phyloP scores from a whole-genome alignment of 1,140 invertebrate genomes.

The Cylas formicarius region DNA sequence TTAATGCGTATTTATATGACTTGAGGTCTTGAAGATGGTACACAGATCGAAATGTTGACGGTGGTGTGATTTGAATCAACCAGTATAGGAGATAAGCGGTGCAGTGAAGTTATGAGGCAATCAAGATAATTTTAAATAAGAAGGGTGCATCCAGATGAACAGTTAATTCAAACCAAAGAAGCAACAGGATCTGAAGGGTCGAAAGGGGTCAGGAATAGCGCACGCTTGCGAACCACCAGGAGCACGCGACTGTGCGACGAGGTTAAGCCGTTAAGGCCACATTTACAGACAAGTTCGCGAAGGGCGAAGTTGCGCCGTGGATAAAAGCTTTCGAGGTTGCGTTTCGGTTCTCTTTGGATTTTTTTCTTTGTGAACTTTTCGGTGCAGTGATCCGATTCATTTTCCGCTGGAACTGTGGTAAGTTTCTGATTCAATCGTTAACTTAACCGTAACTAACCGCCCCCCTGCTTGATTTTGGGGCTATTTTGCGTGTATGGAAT shows the following conservation, averaged over 20 bases:
- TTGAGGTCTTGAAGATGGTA: no score
- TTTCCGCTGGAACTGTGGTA: no score
- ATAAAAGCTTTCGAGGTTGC: conserved; percentile 12
- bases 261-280: conserved; percentile 31
- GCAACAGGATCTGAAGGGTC: conserved; percentile 39
- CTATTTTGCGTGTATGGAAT: no score
- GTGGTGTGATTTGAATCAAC: no score
- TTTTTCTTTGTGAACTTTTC: conserved; percentile 17
- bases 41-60: no score
- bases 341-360: conserved; percentile 11
- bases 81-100: no score
- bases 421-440: no score
- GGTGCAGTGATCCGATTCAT: conserved; percentile 10
- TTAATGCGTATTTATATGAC: no score
- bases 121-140: conserved; percentile 32
- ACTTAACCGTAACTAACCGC: no score
- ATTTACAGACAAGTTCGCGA: conserved; percentile 32
- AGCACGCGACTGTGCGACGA: conserved; percentile 35
- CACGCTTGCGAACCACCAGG: conserved; percentile 30
- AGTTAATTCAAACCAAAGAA: conserved; percentile 39
- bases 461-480: no score
- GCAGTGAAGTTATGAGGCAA: conserved; percentile 23
- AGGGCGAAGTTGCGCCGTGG: conserved; percentile 23
- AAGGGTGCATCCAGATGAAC: conserved; percentile 31
- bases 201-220: conserved; percentile 36